These are phyloP conservation scores for Apodemus speciosus DNA, from an alignment of 2,113 vertebrate genomes.

Conservation along the genomic window DNA sequence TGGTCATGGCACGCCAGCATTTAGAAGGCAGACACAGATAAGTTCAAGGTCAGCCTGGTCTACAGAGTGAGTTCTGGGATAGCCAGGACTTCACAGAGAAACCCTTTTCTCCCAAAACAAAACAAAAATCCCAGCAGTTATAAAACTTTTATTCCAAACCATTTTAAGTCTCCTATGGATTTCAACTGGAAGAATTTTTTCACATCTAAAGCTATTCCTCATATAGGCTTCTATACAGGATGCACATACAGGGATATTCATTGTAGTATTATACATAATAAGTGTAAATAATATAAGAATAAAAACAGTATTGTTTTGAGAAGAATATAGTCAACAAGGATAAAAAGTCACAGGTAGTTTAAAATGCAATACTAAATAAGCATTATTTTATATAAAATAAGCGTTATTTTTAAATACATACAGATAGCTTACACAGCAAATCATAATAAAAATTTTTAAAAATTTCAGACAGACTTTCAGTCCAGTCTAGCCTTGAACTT, in stretches of 20 bases:
- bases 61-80: not conserved
- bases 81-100: not conserved
- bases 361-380: conserved; percentile 45
- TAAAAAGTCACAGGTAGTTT: not conserved
- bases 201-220: not conserved
- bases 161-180: conserved; percentile 18
- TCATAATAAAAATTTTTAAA: not conserved
- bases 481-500: not conserved
- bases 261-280: not conserved
- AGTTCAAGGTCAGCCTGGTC: not conserved
- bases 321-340: not conserved
- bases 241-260: not conserved
- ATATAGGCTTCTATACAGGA: not conserved
- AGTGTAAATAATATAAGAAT: not conserved
- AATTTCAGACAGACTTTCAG: not conserved
- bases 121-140: not conserved
- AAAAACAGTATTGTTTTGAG: not conserved
- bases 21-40: not conserved
- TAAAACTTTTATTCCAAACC: conserved; percentile 43
- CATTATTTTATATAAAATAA: not conserved
- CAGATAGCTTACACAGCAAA: not conserved
- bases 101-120: not conserved
- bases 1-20: not conserved
- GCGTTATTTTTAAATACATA: not conserved
- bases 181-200: not conserved